Percentiles rank a stretch among this genome's conserved stretches.
These are phyloP conservation scores for Zosterops lateralis DNA, from an alignment of 2,113 vertebrate genomes.

Conservation along the genomic window DNA sequence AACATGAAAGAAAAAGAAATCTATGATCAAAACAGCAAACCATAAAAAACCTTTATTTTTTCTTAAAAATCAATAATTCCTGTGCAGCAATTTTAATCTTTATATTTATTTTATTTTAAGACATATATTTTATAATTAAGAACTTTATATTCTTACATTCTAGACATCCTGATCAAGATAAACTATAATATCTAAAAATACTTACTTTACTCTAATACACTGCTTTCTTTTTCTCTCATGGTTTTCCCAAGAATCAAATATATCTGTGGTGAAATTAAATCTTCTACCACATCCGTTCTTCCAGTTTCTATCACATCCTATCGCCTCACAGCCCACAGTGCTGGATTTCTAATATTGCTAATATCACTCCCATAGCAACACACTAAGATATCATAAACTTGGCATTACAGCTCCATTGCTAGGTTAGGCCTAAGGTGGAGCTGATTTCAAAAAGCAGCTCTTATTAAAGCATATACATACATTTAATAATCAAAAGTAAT, in stretches of 20 bases:
- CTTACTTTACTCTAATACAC: not conserved
- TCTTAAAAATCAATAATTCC: not conserved
- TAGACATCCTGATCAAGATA: not conserved
- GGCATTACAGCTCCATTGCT: slow-evolving; percentile 2
- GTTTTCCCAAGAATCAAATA: not conserved
- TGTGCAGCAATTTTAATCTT: not conserved
- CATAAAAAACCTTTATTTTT: not conserved
- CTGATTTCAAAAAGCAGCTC: slow-evolving; percentile 4
- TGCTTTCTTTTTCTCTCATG: not conserved
- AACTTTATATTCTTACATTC: not conserved
- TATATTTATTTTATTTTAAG: not conserved
- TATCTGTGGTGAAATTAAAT: not conserved
- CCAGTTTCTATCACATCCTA: not conserved
- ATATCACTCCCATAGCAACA: slow-evolving; percentile 54
- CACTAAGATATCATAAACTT: slow-evolving; percentile 15
- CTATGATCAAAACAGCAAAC: not conserved
- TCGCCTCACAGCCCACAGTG: not conserved
- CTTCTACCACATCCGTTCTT: not conserved
- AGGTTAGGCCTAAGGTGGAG: slow-evolving; percentile 17
- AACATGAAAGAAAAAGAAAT: not conserved
- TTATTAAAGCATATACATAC: not conserved
- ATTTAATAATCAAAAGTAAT: not conserved
- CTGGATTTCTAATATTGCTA: slow-evolving; percentile 43
- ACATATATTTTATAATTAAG: not conserved
- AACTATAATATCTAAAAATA: not conserved